Conservation (phyloP, 2,888 invertebrate species). For the Xestia xanthographa region DNA sequence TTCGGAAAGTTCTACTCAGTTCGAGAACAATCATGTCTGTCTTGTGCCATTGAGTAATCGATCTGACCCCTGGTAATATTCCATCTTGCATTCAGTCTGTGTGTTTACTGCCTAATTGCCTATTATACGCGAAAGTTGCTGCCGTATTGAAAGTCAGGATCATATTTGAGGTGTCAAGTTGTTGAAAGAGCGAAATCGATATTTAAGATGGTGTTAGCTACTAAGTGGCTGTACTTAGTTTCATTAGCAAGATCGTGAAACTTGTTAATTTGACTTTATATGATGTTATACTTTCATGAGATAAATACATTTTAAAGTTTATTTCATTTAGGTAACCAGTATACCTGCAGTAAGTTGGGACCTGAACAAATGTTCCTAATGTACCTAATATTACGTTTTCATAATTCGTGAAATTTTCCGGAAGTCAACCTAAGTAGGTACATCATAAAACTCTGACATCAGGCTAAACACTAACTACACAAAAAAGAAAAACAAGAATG, state of each 20-base stretch:
- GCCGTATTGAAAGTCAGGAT: constrained; percentile 19
- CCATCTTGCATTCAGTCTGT: constrained; percentile 36
- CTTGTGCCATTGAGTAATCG: not conserved
- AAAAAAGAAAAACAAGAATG: too few relatives aligned
- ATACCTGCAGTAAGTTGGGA: not conserved
- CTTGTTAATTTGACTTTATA: not conserved
- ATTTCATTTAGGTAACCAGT: not conserved
- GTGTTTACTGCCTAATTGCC: constrained; percentile 39
- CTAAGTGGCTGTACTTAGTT: not conserved
- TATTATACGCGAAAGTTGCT: constrained; percentile 38
- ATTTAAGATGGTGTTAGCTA: not conserved
- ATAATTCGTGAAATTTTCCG: not conserved
- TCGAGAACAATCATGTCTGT: constrained; percentile 44
- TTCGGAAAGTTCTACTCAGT: constrained; percentile 24
- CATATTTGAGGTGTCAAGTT: constrained; percentile 43
- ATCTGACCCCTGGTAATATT: constrained; percentile 37
- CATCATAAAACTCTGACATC: too few relatives aligned
- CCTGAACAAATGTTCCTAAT: not conserved
- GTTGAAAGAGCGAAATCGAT: constrained; percentile 30
- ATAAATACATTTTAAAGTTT: not conserved
- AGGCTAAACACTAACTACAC: too few relatives aligned
- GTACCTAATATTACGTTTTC: not conserved
- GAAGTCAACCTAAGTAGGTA: not conserved
- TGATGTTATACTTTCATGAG: not conserved
- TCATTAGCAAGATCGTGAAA: not conserved